Percentiles rank a stretch among this genome's conserved stretches.
phyloP scores from a whole-genome alignment of 2,888 invertebrate species.

The Labia minor region DNA sequence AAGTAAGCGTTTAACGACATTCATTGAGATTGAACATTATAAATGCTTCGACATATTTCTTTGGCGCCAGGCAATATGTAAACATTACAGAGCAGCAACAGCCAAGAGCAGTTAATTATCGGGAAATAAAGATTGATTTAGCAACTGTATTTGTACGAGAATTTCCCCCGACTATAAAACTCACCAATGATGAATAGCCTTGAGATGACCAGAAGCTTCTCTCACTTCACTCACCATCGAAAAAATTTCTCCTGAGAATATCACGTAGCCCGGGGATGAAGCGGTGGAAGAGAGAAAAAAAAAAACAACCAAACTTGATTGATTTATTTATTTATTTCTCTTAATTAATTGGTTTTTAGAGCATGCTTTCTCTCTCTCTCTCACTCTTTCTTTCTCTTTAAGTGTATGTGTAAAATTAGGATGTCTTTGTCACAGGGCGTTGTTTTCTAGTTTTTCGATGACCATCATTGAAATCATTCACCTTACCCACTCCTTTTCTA shows the following conservation, averaged over 20 bases:
- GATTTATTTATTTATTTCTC: too few species aligned
- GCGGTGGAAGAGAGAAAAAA: too few species aligned
- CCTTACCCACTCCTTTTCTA: background rate
- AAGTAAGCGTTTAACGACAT: background rate
- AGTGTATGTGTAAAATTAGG: too few species aligned
- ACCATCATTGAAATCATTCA: background rate
- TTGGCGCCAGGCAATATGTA: background rate
- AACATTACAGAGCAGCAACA: background rate
- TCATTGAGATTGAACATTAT: conserved; percentile 1
- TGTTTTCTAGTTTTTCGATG: background rate
- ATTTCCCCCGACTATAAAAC: background rate
- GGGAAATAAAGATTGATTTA: conserved; percentile 7
- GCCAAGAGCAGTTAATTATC: background rate
- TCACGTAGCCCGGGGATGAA: too few species aligned
- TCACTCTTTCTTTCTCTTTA: too few species aligned
- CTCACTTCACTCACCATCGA: background rate
- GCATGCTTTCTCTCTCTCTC: too few species aligned
- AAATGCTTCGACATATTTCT: background rate
- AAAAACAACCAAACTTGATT: too few species aligned
- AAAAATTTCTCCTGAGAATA: too few species aligned
- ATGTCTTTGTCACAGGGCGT: background rate
- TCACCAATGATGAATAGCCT: background rate
- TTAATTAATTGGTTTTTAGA: too few species aligned
- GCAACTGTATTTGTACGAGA: background rate
- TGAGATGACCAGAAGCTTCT: background rate